These are phyloP conservation scores for Turnix velox DNA, from an alignment of 2,113 vertebrate species.

Conservation along the genomic window DNA sequence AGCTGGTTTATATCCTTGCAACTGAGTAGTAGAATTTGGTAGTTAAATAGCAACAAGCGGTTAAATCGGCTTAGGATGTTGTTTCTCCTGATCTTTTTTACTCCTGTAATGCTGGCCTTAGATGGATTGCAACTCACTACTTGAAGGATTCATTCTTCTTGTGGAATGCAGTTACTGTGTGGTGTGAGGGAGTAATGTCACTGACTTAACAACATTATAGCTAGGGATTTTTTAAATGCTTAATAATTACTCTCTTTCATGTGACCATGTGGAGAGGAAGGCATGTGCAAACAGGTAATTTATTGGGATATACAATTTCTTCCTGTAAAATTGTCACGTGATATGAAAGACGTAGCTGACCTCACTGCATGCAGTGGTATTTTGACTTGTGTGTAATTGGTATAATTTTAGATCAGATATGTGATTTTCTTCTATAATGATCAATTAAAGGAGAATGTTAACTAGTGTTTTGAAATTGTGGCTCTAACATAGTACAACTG, in stretches of 20 bases:
- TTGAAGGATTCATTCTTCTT: background rate
- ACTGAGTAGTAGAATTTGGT: background rate
- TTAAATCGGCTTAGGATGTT: background rate
- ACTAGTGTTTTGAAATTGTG: background rate
- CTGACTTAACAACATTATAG: background rate
- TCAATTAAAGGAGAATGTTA: background rate
- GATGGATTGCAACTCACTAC: background rate
- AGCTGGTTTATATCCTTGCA: background rate
- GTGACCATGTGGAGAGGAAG: background rate
- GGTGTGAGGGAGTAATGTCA: background rate
- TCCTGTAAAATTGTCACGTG: background rate
- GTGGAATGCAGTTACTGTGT: background rate
- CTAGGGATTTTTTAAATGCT: background rate
- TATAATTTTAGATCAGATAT: background rate
- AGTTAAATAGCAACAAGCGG: background rate
- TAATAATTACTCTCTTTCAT: background rate
- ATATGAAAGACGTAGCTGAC: background rate
- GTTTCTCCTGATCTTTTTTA: background rate
- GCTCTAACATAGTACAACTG: background rate
- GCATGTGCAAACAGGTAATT: fast-evolving
- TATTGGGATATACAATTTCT: background rate
- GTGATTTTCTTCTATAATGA: background rate
- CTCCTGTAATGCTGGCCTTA: background rate
- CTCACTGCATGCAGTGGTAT: background rate
- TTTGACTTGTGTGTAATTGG: background rate